Conservation (phyloP, 2,888 invertebrate species). For the Portevinia maculata region DNA sequence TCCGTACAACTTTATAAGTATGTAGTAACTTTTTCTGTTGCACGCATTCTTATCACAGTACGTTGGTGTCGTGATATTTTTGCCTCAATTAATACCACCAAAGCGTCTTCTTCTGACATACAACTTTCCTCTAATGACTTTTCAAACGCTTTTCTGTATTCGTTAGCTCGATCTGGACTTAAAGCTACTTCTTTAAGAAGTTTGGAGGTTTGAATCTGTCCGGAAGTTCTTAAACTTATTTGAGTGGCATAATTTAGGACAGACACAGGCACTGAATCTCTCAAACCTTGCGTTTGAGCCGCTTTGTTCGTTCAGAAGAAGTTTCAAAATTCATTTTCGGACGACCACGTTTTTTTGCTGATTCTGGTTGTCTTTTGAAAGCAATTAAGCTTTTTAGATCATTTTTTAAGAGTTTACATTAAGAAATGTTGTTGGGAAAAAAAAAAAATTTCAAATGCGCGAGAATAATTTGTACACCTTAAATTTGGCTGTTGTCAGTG, state of each 20-base stretch:
- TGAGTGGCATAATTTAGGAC: neutral
- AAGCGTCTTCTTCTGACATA: constrained; percentile 2
- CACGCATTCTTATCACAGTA: no score
- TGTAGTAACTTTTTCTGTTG: no score
- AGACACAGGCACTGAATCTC: neutral
- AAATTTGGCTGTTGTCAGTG: no score
- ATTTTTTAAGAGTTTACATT: neutral
- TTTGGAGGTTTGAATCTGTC: constrained; percentile 30
- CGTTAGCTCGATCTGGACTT: neutral
- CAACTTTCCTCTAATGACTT: neutral
- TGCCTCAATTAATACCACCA: constrained; percentile 3
- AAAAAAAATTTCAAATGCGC: no score
- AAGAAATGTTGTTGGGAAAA: no score
- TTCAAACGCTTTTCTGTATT: neutral
- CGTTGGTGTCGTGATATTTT: neutral
- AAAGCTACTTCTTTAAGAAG: constrained; percentile 10
- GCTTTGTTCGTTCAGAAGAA: no score
- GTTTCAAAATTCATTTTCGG: no score
- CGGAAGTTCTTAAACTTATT: constrained; percentile 10
- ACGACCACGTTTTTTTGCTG: no score
- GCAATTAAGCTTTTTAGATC: neutral
- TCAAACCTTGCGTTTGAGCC: neutral
- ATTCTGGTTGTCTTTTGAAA: neutral
- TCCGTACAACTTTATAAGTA: no score
- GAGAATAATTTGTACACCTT: no score